A percentile compares a stretch with the other conserved stretches of the same genome.
These are phyloP conservation scores for Dicrurus megarhynchus DNA, from an alignment of 2,113 vertebrate genomes.

Conservation along the genomic window DNA sequence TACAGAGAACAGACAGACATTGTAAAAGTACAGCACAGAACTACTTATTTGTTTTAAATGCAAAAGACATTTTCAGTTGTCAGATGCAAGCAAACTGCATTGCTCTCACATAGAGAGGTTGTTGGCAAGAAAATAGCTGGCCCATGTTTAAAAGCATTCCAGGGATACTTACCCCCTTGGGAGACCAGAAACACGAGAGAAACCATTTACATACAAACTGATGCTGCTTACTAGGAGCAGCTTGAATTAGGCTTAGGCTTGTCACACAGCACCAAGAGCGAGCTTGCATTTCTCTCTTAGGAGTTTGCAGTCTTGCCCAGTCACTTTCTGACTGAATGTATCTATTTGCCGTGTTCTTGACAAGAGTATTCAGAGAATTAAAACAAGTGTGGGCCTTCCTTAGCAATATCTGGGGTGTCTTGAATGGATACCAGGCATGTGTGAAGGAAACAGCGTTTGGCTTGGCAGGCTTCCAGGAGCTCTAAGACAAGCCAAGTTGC, in stretches of 20 bases:
- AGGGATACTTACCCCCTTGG: conserved; percentile 18
- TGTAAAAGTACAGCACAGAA: conserved; percentile 34
- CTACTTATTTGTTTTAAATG: conserved; percentile 15
- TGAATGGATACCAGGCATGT: background rate
- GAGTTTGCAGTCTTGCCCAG: background rate
- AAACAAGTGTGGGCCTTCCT: background rate
- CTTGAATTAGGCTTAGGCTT: background rate
- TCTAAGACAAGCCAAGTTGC: background rate
- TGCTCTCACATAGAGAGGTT: background rate
- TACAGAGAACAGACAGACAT: conserved; percentile 6
- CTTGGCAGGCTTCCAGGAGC: background rate
- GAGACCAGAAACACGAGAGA: conserved; percentile 1
- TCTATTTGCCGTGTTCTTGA: background rate
- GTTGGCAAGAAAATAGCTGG: conserved; percentile 34
- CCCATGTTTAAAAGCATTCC: conserved; percentile 50
- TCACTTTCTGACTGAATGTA: background rate
- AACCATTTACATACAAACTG: background rate
- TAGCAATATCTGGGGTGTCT: background rate
- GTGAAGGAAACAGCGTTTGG: background rate
- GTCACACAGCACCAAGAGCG: background rate
- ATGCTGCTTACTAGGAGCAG: background rate
- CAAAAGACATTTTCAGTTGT: conserved; percentile 18
- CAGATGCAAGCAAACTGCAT: background rate
- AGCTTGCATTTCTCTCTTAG: background rate
- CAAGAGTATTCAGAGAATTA: background rate